phyloP scores from a whole-genome alignment of 2,888 invertebrate species.

The Cistogaster globosa region DNA sequence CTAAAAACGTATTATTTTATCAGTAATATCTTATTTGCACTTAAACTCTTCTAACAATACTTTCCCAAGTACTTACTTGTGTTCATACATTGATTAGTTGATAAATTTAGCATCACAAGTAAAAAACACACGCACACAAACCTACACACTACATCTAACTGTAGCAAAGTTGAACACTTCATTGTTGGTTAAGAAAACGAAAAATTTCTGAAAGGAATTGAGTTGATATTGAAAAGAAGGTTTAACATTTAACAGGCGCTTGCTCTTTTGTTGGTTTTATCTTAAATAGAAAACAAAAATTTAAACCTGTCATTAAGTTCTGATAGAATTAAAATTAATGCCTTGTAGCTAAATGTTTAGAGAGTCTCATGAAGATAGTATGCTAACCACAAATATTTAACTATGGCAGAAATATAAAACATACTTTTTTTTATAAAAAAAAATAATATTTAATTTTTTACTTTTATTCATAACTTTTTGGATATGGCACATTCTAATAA shows the following conservation, averaged over 20 bases:
- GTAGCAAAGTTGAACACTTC: neutral
- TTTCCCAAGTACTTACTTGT: conserved; percentile 43
- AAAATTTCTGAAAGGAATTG: neutral
- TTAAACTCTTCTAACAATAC: conserved; percentile 58
- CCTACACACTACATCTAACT: conserved; percentile 11
- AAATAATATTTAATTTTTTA: too few species aligned
- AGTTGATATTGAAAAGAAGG: neutral
- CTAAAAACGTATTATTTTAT: conserved; percentile 49
- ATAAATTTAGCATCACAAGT: conserved; percentile 39
- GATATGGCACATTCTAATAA: too few species aligned
- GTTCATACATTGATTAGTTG: conserved; percentile 62
- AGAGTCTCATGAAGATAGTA: too few species aligned
- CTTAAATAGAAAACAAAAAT: conserved; percentile 55
- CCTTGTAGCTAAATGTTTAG: too few species aligned
- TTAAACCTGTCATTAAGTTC: conserved; percentile 39
- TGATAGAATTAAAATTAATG: too few species aligned
- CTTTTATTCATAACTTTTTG: too few species aligned
- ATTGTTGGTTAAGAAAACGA: neutral
- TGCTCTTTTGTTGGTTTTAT: conserved; percentile 16
- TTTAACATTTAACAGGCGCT: too few species aligned
- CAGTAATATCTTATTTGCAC: conserved; percentile 55
- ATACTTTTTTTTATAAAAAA: too few species aligned
- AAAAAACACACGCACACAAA: conserved; percentile 10
- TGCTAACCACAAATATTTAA: too few species aligned
- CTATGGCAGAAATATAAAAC: too few species aligned